phyloP scores from a whole-genome alignment of 1,140 invertebrate genomes.

The Cyrtorhinus lividipennis region DNA sequence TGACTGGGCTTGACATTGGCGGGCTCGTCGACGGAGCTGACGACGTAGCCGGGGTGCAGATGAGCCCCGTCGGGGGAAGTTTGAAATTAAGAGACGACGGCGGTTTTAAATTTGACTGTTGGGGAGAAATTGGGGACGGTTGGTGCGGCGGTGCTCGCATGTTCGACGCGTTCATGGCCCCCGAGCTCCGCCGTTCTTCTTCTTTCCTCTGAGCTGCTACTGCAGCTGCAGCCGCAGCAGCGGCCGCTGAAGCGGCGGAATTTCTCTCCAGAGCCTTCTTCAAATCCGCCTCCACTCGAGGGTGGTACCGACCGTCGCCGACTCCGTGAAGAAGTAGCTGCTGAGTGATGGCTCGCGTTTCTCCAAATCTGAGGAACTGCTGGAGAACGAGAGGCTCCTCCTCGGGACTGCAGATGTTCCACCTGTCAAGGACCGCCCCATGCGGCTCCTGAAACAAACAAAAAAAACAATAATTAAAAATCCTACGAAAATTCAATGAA shows the following conservation, averaged over 20 bases:
- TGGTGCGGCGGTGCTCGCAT: conserved; percentile 17
- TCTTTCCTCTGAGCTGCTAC: conserved; percentile 13
- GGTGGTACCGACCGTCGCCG: conserved; percentile 25
- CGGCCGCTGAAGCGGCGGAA: conserved; percentile 5
- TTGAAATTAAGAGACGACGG: conserved; percentile 21
- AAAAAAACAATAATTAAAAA: too few relatives aligned
- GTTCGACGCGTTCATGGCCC: neutral
- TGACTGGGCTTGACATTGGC: conserved; percentile 36
- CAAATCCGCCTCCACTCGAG: conserved; percentile 37
- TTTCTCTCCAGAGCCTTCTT: conserved; percentile 39
- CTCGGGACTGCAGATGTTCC: conserved; percentile 65
- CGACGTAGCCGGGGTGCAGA: conserved; percentile 32
- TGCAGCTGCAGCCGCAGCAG: neutral
- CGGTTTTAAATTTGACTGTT: conserved; percentile 14
- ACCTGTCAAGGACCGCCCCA: conserved; percentile 60
- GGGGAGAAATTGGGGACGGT: conserved; percentile 19
- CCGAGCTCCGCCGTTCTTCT: conserved; percentile 20
- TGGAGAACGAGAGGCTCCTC: conserved; percentile 73
- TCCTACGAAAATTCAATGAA: too few relatives aligned
- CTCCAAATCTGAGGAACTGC: conserved; percentile 71
- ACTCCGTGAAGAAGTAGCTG: conserved; percentile 45
- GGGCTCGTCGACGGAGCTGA: conserved; percentile 27
- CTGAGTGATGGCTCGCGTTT: conserved; percentile 67
- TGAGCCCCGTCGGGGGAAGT: conserved; percentile 24
- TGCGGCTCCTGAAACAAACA: conserved; percentile 42